phyloP scores from a whole-genome alignment of 2,888 invertebrate genomes.

The Pollenia amentaria region DNA sequence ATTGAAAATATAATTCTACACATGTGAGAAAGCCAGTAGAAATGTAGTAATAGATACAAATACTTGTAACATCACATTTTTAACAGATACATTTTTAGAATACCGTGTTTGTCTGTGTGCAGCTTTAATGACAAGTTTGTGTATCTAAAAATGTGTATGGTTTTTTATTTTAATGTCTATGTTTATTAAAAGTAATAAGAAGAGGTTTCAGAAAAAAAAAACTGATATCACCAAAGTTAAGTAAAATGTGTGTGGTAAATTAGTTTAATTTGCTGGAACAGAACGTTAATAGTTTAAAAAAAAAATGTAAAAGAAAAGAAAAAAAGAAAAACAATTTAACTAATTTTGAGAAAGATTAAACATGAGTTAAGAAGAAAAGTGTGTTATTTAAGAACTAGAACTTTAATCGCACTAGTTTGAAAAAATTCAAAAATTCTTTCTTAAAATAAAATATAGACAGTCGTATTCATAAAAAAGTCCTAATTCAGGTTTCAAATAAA shows the following conservation, averaged over 20 bases:
- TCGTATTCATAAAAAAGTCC: too few species aligned
- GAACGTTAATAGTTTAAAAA: not conserved
- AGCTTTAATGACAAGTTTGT: not conserved
- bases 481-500: too few species aligned
- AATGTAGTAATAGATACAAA: not conserved
- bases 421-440: too few species aligned
- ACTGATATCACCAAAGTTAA: constrained; percentile 11
- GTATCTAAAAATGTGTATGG: not conserved
- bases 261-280: constrained; percentile 32
- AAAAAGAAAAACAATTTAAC: constrained; percentile 21
- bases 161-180: constrained; percentile 30
- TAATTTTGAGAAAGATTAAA: constrained; percentile 5
- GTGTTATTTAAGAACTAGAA: too few species aligned
- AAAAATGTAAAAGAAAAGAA: not conserved
- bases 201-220: constrained; percentile 38
- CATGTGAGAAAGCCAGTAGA: constrained; percentile 16
- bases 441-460: too few species aligned
- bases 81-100: not conserved
- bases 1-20: constrained; percentile 48
- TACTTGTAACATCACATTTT: not conserved
- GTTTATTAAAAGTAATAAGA: constrained; percentile 49
- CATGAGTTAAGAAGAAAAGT: not conserved
- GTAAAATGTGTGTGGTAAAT: constrained; percentile 9
- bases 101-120: not conserved
- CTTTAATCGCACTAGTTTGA: too few species aligned